Conservation (phyloP, 2,797 vertebrate genomes). For the Antennarius maculatus region DNA sequence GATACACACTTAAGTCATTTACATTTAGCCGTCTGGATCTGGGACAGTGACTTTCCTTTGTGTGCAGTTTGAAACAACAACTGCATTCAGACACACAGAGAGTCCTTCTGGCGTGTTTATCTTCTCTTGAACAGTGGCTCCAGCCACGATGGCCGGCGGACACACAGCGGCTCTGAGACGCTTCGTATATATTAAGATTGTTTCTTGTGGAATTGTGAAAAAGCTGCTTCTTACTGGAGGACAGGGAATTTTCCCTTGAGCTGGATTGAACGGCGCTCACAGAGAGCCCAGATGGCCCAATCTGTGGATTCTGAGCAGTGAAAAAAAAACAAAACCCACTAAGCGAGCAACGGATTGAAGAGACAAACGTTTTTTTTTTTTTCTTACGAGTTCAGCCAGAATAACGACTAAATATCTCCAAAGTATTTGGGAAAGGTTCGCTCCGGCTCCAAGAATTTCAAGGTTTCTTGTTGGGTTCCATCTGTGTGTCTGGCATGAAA, state of each 20-base stretch:
- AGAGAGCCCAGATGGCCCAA: constrained; percentile 50
- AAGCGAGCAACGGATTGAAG: constrained; percentile 23
- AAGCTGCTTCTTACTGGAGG: constrained; percentile 46
- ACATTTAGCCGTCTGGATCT: constrained; percentile 26
- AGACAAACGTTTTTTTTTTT: constrained; percentile 28
- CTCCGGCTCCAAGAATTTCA: neutral
- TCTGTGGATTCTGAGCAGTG: constrained; percentile 33
- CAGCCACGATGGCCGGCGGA: constrained; percentile 25
- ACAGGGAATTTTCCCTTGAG: constrained; percentile 40
- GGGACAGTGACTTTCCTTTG: constrained; percentile 54
- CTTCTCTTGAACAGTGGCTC: constrained; percentile 32
- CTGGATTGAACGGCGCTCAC: constrained; percentile 37
- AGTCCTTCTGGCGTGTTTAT: constrained; percentile 42
- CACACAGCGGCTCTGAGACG: constrained; percentile 31
- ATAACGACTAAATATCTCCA: constrained; percentile 2
- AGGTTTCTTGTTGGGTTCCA: neutral
- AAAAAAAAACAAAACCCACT: constrained; percentile 28
- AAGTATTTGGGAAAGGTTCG: neutral
- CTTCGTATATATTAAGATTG: constrained; percentile 35
- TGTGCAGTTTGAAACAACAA: constrained; percentile 45
- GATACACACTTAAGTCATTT: constrained; percentile 27
- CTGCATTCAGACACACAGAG: constrained; percentile 36
- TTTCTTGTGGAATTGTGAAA: constrained; percentile 41
- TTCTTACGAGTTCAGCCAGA: constrained; percentile 14
- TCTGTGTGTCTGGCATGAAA: neutral